These are phyloP conservation scores for Oncorhynchus tshawytscha DNA, from an alignment of 2,113 vertebrate species.

Conservation along the genomic window DNA sequence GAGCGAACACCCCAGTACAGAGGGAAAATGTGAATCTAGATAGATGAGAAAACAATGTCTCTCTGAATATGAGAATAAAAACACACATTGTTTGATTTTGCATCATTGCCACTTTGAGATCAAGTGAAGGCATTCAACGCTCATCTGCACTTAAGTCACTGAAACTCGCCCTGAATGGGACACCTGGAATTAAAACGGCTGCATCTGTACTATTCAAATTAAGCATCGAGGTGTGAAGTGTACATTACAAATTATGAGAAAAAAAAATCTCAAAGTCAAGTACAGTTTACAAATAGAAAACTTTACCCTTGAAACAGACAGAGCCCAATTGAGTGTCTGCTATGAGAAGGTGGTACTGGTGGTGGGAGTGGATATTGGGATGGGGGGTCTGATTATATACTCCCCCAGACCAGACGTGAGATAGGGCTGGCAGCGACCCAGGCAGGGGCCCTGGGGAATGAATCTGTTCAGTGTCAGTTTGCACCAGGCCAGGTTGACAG, in stretches of 20 bases:
- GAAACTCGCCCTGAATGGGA: neutral
- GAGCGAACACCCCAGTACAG: neutral
- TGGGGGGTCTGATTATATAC: neutral
- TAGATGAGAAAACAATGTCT: neutral
- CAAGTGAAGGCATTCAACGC: neutral
- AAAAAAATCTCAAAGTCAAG: neutral
- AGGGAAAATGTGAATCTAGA: neutral
- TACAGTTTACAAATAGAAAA: neutral
- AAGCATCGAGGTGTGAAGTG: neutral
- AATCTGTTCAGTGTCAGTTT: constrained; percentile 1
- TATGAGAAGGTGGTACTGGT: neutral
- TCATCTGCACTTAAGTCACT: neutral
- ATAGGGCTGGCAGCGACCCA: neutral
- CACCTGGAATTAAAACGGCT: neutral
- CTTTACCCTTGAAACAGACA: neutral
- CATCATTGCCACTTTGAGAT: neutral
- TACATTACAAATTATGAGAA: neutral
- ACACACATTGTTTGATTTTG: neutral
- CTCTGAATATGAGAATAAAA: neutral
- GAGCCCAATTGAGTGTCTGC: neutral
- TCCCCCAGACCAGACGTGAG: neutral
- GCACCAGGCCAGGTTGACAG: neutral
- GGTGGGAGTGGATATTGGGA: neutral
- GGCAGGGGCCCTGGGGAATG: neutral
- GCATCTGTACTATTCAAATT: neutral